Base-by-base conservation (phyloP, 2,797 vertebrate genomes). In the Rhabdomys pumilio region DNA sequence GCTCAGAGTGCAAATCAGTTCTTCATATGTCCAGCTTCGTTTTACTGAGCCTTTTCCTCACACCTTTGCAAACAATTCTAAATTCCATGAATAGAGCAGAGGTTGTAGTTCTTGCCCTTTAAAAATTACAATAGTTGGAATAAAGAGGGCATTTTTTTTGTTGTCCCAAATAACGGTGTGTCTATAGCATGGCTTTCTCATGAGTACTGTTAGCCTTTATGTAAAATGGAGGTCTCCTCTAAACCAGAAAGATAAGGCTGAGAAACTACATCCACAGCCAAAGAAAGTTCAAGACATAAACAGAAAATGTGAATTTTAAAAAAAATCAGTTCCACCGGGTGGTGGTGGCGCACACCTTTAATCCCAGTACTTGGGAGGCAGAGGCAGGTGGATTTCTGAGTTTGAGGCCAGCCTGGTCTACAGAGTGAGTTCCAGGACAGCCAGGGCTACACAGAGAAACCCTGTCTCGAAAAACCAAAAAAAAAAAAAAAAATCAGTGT, bases 161-260 rank as follows among this genome's bases (percentile, higher is more conserved):
- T 73, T 89, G 75, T 87, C 11, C 26, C 61, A 93, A 86, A 12
- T 72, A 80, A 84, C 91, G 80, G 24, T 59, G 24, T 85, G 14
- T 47, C 31, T 86, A 26, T 22, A 85, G 11, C n/a, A 73, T 29
- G 3, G 31, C 26, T 92, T 14, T 96, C 22, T 95, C 13, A 75
- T 57, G 61, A 91, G 11, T 89, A 69, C 26, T 10, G 82, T 55
- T 6, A 20, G 86, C n/a, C 19, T 77, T 88, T 63, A n/a, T 79
- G 12, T 85, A 65, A 95, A 92, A 90, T 85, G 44, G 61, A 63
- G 10, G 38, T 80, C 63, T 93, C 24, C 81, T 94, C 34, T 17
- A 91, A 93, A 57, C 41, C 67, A 75, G 9, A 82, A 89, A 67
- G 3, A 19, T 93, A 38, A 76, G 41, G 24, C 26, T 82, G 26